These are phyloP conservation scores for Ardeotis arabs DNA, from an alignment of 2,113 vertebrate species.

Conservation along the genomic window DNA sequence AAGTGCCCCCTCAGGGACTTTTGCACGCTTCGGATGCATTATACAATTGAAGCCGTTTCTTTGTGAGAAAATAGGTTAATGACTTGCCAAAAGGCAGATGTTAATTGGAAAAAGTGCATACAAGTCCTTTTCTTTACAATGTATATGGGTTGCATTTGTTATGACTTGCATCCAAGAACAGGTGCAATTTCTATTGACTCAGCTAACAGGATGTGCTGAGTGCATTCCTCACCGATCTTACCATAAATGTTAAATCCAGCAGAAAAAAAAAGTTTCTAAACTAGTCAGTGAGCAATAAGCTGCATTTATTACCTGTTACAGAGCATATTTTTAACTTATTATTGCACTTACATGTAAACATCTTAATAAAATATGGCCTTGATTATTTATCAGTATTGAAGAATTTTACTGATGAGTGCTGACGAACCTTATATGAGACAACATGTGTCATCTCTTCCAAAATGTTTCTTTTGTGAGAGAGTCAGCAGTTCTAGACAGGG, in stretches of 20 bases:
- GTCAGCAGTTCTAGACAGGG: not conserved
- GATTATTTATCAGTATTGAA: not conserved
- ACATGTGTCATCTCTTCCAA: not conserved
- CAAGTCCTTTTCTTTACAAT: constrained; percentile 32
- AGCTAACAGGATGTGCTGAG: constrained; percentile 33
- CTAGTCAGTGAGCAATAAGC: not conserved
- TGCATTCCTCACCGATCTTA: constrained; percentile 3
- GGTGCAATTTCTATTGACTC: constrained; percentile 56
- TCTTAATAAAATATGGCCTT: not conserved
- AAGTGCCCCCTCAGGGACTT: constrained; percentile 39
- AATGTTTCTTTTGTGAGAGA: not conserved
- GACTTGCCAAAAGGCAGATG: constrained; percentile 68
- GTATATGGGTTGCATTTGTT: constrained; percentile 33
- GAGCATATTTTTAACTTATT: not conserved
- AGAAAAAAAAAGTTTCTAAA: not conserved
- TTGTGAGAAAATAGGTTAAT: constrained; percentile 70
- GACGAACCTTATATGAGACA: not conserved
- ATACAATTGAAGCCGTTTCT: constrained; percentile 55
- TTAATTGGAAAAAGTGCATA: constrained; percentile 51
- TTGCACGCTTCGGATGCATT: constrained; percentile 52
- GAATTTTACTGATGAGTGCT: not conserved
- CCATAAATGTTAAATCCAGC: not conserved
- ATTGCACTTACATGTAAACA: not conserved
- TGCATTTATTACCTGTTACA: not conserved
- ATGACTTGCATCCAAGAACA: constrained; percentile 43